Base-by-base conservation (phyloP, 2,113 vertebrate genomes). In the Dipodomys ordii region DNA sequence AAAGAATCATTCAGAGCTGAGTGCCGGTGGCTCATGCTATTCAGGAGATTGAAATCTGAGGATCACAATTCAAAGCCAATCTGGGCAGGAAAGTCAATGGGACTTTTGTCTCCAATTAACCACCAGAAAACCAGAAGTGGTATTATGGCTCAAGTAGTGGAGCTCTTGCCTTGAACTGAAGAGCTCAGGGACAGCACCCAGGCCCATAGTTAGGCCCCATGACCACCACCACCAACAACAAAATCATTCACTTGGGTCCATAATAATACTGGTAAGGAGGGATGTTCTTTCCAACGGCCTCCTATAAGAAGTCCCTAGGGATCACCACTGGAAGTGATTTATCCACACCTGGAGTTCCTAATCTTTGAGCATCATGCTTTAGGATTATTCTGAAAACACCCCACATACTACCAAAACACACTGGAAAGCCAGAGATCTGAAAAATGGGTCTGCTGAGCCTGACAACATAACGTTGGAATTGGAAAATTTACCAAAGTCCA, bases 241-340 rank as follows among this genome's bases (percentile, higher is more conserved):
- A 49, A 49, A 12, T 49, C 49, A 7, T 49, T 49, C 12, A 49
- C 8, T 49, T 85, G 46, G 53, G 60, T 78, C 8, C 7, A 39
- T 64, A 72, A 87, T 7, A 78, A 57, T 71, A 88, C 28, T 65
- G n/a, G n/a, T 69, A 65, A 79, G 60, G 39, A 72, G 35, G 35
- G 68, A 83, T 62, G 53, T 89, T 76, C 39, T 88, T 93, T 84
- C 77, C 71, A 64, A 22, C 9, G 28, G 67, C 57, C 64, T 88
- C 32, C 12, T 71, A 32, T 27, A 57, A 68, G n/a, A 73, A 2
- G 32, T 79, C 25, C n/a, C 35, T 71, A 39, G 32, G 46, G 44
- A 81, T 80, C 77, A 60, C 22, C 35, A 44, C 28, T 81, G n/a
- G 11, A 76, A 94, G 77, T 28, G 16, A 3, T 64, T 79, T 35